Evolutionary conservation across 2,113 vertebrate genomes (phyloP).

Genomic region (Salvelinus namaycush): DNA sequence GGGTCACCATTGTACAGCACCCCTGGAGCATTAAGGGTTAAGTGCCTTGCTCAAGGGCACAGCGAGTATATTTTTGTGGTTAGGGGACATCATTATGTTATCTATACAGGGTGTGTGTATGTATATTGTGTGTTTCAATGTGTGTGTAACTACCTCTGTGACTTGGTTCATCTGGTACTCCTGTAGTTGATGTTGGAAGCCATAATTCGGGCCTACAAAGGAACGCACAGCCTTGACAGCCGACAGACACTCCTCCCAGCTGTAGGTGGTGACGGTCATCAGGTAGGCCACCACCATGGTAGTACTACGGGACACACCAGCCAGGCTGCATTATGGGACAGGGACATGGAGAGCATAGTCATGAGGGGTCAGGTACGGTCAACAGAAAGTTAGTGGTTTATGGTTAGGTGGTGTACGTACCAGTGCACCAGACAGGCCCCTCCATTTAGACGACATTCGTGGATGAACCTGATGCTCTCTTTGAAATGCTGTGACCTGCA

Average conservation of each 20-base stretch:
- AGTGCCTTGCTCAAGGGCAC: too few relatives aligned
- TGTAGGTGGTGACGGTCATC: conserved; percentile 84
- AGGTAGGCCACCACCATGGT: conserved; percentile 88
- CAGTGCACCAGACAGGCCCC: conserved; percentile 88
- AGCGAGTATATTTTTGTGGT: too few relatives aligned
- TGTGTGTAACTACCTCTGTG: conserved; percentile 72
- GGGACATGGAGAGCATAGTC: neutral
- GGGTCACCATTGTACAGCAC: too few relatives aligned
- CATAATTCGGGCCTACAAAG: conserved; percentile 83
- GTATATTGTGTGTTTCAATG: neutral
- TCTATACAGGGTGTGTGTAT: too few relatives aligned
- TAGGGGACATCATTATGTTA: too few relatives aligned
- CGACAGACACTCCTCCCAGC: conserved; percentile 83
- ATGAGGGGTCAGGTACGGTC: neutral
- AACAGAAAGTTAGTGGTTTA: neutral
- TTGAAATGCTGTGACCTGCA: conserved; percentile 85
- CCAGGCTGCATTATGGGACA: conserved; percentile 71
- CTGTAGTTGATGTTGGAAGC: conserved; percentile 88
- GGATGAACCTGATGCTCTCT: conserved; percentile 87
- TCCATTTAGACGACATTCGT: conserved; percentile 80
- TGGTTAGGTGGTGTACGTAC: conserved; percentile 65
- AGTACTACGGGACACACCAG: conserved; percentile 87
- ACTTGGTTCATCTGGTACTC: conserved; percentile 81
- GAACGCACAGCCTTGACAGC: conserved; percentile 81
- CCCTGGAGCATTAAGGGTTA: too few relatives aligned